phyloP scores from a whole-genome alignment of 2,888 invertebrate species.

The Cheilosia pagana region DNA sequence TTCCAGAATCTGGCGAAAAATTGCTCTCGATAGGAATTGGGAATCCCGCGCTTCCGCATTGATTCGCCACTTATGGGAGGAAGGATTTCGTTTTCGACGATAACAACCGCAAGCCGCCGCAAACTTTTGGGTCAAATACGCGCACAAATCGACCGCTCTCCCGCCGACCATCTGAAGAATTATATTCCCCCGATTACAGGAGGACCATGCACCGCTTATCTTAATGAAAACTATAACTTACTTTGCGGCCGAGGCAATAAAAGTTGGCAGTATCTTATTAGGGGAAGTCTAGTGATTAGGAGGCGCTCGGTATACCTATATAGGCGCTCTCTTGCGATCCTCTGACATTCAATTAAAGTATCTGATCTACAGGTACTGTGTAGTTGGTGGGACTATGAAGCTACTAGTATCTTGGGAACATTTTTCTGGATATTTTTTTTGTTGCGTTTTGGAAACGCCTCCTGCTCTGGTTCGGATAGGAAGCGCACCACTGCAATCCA shows the following conservation, averaged over 20 bases:
- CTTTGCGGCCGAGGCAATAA: slow-evolving; percentile 69
- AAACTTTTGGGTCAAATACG: slow-evolving; percentile 61
- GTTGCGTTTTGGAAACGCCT: slow-evolving; percentile 58
- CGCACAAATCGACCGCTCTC: not conserved
- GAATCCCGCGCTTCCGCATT: slow-evolving; percentile 73
- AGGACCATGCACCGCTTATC: slow-evolving; percentile 49
- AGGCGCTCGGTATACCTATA: not conserved
- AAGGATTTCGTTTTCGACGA: slow-evolving; percentile 55
- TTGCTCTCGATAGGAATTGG: slow-evolving; percentile 73
- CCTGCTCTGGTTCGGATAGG: slow-evolving; percentile 63
- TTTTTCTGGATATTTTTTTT: slow-evolving; percentile 26
- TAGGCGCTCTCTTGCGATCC: slow-evolving; percentile 8
- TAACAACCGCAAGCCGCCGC: slow-evolving; percentile 16
- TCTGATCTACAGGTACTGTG: slow-evolving; percentile 57
- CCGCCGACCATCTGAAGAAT: slow-evolving; percentile 66
- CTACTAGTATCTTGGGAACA: slow-evolving; percentile 28
- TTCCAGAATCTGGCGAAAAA: slow-evolving; percentile 74
- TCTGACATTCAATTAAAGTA: slow-evolving; percentile 73
- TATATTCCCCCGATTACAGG: slow-evolving; percentile 51
- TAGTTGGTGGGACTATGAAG: not conserved
- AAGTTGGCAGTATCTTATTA: slow-evolving; percentile 75
- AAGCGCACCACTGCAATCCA: slow-evolving; percentile 50
- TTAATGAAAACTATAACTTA: slow-evolving; percentile 75
- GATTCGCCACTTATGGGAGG: slow-evolving; percentile 68
- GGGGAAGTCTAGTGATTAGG: slow-evolving; percentile 73